Evolutionary conservation across 2,888 invertebrate species (phyloP).

Genomic region (Pseudolycoriella hygida): DNA sequence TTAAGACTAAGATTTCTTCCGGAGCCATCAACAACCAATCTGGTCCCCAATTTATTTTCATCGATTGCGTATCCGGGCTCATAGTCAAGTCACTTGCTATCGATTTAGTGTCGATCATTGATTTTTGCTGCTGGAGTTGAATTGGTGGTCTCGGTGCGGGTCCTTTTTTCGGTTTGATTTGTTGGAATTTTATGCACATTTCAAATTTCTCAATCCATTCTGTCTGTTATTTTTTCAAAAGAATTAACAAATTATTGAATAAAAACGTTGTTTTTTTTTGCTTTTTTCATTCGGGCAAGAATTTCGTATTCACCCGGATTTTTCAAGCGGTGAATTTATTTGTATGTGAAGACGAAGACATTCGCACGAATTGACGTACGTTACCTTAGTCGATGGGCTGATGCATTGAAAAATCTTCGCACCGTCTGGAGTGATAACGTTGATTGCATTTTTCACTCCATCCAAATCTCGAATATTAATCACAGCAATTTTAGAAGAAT

Average conservation of each 20-base stretch:
- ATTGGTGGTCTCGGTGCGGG: slow-evolving; percentile 27
- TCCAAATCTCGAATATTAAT: slow-evolving; percentile 86
- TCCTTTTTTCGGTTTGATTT: slow-evolving; percentile 41
- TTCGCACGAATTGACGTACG: no score
- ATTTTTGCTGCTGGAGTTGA: slow-evolving; percentile 13
- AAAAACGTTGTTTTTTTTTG: no score
- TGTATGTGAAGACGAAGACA: no score
- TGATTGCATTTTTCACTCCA: slow-evolving; percentile 81
- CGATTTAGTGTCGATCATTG: slow-evolving; percentile 14
- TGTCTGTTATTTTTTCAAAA: slow-evolving; percentile 34
- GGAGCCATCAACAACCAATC: slow-evolving; percentile 84
- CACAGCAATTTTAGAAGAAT: slow-evolving; percentile 66
- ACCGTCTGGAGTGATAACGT: slow-evolving; percentile 85
- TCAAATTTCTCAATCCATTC: slow-evolving; percentile 92
- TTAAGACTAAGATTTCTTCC: slow-evolving; percentile 86
- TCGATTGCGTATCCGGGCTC: slow-evolving; percentile 18
- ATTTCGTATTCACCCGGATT: no score
- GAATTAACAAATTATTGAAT: background rate
- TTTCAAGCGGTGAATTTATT: no score
- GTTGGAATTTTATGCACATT: slow-evolving; percentile 66
- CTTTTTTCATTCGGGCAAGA: no score
- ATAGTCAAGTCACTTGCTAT: slow-evolving; percentile 12
- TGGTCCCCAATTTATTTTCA: slow-evolving; percentile 31
- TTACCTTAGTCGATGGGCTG: slow-evolving; percentile 40
- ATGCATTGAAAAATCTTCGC: slow-evolving; percentile 83